These are phyloP conservation scores for Pseudorectes ferrugineus DNA, from an alignment of 2,113 vertebrate species.

Conservation along the genomic window DNA sequence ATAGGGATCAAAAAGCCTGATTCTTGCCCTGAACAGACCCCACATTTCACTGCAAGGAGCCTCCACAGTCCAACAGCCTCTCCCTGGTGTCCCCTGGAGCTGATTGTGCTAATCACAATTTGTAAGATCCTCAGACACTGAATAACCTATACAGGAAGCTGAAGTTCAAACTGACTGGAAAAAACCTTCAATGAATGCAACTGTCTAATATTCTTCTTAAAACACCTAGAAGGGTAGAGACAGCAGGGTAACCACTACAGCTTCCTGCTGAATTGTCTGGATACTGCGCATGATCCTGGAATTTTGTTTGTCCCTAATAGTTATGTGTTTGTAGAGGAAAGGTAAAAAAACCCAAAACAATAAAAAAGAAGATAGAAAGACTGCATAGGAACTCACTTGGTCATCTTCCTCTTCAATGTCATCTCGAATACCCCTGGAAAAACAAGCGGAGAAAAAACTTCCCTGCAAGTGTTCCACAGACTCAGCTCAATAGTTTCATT, in stretches of 20 bases:
- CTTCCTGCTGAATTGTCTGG: neutral
- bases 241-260: conserved; percentile 14
- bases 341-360: conserved; percentile 52
- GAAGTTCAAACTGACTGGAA: neutral
- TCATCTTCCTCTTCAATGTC: conserved; percentile 99
- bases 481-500: conserved; percentile 75
- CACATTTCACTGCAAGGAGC: neutral
- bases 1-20: neutral
- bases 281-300: conserved; percentile 5
- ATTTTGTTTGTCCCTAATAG: conserved; percentile 23
- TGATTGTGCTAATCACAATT: neutral
- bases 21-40: neutral
- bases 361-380: conserved; percentile 80
- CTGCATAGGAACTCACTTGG: conserved; percentile 96
- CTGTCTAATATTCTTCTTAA: neutral
- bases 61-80: neutral
- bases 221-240: conserved; percentile 3
- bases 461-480: conserved; percentile 99
- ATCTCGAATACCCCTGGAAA: conserved; percentile 99
- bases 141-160: neutral
- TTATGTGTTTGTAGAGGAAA: conserved; percentile 26
- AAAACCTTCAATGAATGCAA: neutral
- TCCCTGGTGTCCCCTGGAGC: neutral
- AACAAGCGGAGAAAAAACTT: conserved; percentile 99
- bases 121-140: neutral